Evolutionary conservation across 1,140 invertebrate species (phyloP).

Genomic region (Drosophila elegans): DNA sequence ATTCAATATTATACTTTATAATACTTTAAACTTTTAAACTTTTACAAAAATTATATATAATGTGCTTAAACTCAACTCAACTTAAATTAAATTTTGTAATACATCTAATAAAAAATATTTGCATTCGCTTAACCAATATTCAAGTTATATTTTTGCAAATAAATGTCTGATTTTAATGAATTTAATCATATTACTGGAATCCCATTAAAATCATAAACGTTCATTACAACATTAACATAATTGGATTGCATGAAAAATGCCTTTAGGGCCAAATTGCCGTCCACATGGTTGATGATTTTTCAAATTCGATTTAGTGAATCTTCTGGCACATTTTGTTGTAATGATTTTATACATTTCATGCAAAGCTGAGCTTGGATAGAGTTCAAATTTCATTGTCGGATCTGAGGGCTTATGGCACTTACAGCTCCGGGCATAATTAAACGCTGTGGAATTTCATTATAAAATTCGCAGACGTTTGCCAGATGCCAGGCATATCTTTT

Average conservation of each 20-base stretch:
- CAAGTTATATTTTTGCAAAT: neutral
- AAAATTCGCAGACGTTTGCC: conserved; percentile 70
- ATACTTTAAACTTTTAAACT: no score
- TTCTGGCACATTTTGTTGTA: conserved; percentile 27
- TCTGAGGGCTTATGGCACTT: conserved; percentile 17
- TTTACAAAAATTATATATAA: no score
- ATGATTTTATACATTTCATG: conserved; percentile 44
- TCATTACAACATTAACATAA: conserved; percentile 25
- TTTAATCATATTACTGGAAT: conserved; percentile 25
- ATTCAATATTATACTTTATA: no score
- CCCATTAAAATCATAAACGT: conserved; percentile 28
- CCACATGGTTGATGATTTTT: conserved; percentile 36
- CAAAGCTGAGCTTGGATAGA: conserved; percentile 29
- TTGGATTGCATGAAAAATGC: conserved; percentile 28
- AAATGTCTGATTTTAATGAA: conserved; percentile 8
- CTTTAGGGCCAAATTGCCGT: conserved; percentile 12
- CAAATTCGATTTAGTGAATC: conserved; percentile 31
- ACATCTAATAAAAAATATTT: neutral
- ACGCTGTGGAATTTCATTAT: conserved; percentile 76
- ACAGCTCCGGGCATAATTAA: conserved; percentile 72
- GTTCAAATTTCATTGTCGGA: conserved; percentile 49
- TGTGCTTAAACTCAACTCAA: no score
- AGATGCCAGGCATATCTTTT: conserved; percentile 25
- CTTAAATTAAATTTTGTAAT: no score
- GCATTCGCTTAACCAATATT: no score